These are phyloP conservation scores for Girardia tigrina DNA, from an alignment of 2,888 invertebrate species.

Conservation along the genomic window DNA sequence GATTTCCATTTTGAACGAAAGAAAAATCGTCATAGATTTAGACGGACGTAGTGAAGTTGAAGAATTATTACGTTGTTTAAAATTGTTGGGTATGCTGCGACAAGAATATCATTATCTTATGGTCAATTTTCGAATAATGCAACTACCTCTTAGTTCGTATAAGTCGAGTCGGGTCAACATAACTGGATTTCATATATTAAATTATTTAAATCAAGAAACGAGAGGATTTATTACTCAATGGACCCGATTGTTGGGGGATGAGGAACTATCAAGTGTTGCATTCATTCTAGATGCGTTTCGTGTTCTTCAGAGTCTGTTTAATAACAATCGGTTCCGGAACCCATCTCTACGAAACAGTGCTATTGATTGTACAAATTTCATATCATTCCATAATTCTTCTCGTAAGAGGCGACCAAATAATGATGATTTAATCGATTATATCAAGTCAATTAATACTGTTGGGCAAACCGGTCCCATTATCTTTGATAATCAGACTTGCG, in stretches of 20 bases:
- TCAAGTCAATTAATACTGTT: neutral
- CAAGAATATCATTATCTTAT: constrained; percentile 37
- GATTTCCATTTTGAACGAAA: neutral
- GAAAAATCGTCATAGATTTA: constrained; percentile 27
- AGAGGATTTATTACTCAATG: constrained; percentile 24
- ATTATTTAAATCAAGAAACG: constrained; percentile 24
- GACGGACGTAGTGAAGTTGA: constrained; percentile 2
- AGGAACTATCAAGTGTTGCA: constrained; percentile 12
- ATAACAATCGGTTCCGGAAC: neutral
- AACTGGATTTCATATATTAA: constrained; percentile 36
- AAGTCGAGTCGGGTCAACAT: constrained; percentile 36
- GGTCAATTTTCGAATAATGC: constrained; percentile 32
- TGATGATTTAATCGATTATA: constrained; percentile 20
- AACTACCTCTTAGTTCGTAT: constrained; percentile 33
- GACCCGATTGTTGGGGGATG: constrained; percentile 7
- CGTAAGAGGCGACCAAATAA: neutral
- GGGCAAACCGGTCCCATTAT: neutral
- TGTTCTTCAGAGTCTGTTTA: constrained; percentile 18
- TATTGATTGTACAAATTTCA: constrained; percentile 5
- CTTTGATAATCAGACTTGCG: constrained; percentile 12
- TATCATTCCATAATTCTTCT: neutral
- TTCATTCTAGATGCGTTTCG: constrained; percentile 30
- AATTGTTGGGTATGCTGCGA: constrained; percentile 34
- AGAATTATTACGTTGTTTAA: constrained; percentile 7
- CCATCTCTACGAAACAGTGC: neutral